phyloP scores from a whole-genome alignment of 2,888 invertebrate genomes.

The Thymelicus lineola region DNA sequence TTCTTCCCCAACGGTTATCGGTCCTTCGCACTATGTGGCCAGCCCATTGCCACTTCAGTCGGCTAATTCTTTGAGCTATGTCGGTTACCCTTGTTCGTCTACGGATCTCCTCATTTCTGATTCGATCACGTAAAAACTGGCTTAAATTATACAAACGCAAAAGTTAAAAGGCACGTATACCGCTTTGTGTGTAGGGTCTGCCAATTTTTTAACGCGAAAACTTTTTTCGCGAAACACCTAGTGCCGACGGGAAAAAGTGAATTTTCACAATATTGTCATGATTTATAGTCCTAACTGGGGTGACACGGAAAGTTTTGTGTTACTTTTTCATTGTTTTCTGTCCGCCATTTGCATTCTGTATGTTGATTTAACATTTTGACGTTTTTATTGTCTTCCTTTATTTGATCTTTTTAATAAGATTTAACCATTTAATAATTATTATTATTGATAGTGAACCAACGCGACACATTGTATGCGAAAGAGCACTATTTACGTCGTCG shows the following conservation, averaged over 20 bases:
- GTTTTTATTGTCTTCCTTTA: constrained; percentile 13
- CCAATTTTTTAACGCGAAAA: constrained; percentile 57
- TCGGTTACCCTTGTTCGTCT: no score
- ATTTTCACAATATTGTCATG: constrained; percentile 40
- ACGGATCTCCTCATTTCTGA: no score
- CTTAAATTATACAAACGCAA: constrained; percentile 10
- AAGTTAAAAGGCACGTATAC: constrained; percentile 37
- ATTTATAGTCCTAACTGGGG: constrained; percentile 41
- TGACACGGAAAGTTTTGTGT: constrained; percentile 43
- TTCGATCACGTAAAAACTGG: no score
- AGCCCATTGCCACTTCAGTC: no score
- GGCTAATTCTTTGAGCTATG: no score
- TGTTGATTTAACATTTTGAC: constrained; percentile 19
- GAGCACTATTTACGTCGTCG: no score
- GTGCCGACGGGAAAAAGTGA: constrained; percentile 39
- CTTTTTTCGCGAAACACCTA: constrained; percentile 43
- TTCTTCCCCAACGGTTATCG: no score
- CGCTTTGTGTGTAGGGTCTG: constrained; percentile 58
- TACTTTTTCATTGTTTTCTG: constrained; percentile 33
- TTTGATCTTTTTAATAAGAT: background rate
- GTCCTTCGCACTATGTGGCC: no score
- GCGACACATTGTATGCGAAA: no score
- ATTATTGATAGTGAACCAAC: no score
- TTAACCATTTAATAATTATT: background rate
- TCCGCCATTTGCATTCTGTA: constrained; percentile 34